phyloP scores from a whole-genome alignment of 1,140 invertebrate species.

The Drosophila murphyi region DNA sequence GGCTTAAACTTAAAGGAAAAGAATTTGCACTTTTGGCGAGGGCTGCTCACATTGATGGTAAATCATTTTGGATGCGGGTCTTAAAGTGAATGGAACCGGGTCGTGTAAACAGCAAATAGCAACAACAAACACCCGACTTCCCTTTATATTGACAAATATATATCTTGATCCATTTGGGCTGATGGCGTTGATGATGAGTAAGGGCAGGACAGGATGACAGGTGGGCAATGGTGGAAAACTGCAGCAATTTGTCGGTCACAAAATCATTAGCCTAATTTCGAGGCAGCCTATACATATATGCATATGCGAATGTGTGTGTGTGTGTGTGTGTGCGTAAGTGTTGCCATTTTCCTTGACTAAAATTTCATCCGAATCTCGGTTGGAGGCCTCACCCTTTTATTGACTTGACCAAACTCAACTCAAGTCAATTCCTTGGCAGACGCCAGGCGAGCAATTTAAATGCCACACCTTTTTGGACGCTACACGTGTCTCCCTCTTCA shows the following conservation, averaged over 20 bases:
- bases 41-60: slow-evolving; percentile 15
- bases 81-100: background rate
- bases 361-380: slow-evolving; percentile 59
- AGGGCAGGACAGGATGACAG: slow-evolving; percentile 26
- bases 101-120: slow-evolving; percentile 23
- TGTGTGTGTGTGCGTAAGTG: slow-evolving; percentile 55
- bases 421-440: slow-evolving; percentile 61
- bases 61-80: slow-evolving; percentile 52
- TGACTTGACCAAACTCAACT: slow-evolving; percentile 20
- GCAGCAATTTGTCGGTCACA: slow-evolving; percentile 73
- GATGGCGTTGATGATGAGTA: slow-evolving; percentile 53
- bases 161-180: slow-evolving; percentile 35
- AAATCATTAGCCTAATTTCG: slow-evolving; percentile 77
- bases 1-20: too few species aligned
- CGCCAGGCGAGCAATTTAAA: slow-evolving; percentile 75
- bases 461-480: slow-evolving; percentile 68
- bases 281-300: background rate
- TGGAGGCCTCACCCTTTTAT: slow-evolving; percentile 55
- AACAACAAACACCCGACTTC: background rate
- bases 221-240: slow-evolving; percentile 49
- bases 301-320: slow-evolving; percentile 7
- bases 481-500: background rate
- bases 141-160: background rate
- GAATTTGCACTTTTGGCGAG: too few species aligned
- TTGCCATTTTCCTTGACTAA: slow-evolving; percentile 53